phyloP scores from a whole-genome alignment of 2,888 invertebrate species.

The Amiota communis region DNA sequence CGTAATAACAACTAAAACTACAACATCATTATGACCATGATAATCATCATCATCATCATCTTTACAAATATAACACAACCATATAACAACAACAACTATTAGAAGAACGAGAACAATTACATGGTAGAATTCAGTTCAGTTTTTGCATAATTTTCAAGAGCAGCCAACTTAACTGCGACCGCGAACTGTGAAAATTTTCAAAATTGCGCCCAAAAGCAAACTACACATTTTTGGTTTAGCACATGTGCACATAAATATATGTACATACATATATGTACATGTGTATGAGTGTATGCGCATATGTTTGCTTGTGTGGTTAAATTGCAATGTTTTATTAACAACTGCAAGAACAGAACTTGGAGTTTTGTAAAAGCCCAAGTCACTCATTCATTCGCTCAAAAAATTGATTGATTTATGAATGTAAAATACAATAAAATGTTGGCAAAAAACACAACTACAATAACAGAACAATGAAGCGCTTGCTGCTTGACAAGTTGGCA shows the following conservation, averaged over 20 bases:
- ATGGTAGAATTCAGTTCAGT: not conserved
- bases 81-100: not conserved
- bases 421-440: too few species aligned
- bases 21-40: too few species aligned
- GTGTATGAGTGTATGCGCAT: conserved; percentile 21
- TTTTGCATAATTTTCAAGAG: conserved; percentile 16
- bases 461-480: not conserved
- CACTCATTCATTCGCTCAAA: too few species aligned
- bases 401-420: conserved; percentile 4
- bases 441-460: not conserved
- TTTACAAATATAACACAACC: not conserved
- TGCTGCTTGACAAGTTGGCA: not conserved
- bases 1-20: too few species aligned
- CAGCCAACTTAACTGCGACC: not conserved
- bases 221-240: conserved; percentile 3
- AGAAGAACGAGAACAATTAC: too few species aligned
- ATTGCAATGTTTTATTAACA: conserved; percentile 10
- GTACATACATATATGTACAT: conserved; percentile 17
- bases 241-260: conserved; percentile 50
- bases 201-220: conserved; percentile 1
- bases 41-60: not conserved
- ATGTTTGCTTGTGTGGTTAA: not conserved
- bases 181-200: not conserved
- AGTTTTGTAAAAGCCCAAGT: too few species aligned
- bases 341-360: not conserved